phyloP scores from a whole-genome alignment of 2,797 vertebrate species.

The Melanotaenia maccullochi region DNA sequence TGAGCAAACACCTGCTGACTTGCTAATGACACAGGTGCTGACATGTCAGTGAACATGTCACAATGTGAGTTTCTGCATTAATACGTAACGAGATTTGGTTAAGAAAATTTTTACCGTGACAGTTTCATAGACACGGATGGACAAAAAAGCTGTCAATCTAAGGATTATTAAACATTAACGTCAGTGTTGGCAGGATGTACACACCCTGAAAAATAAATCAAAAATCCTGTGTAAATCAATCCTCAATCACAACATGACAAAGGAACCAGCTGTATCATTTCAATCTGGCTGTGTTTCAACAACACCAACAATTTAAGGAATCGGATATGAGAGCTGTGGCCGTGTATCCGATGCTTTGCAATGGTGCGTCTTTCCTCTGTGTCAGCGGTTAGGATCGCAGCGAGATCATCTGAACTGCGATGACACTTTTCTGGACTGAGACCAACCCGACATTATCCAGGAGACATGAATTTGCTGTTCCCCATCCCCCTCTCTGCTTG shows the following conservation, averaged over 20 bases:
- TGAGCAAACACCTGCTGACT: slow-evolving; percentile 75
- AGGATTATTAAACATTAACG: slow-evolving; percentile 33
- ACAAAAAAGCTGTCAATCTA: slow-evolving; percentile 30
- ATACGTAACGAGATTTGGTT: slow-evolving; percentile 19
- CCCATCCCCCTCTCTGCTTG: slow-evolving; percentile 17
- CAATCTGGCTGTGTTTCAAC: slow-evolving; percentile 70
- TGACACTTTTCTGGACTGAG: slow-evolving; percentile 69
- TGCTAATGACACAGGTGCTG: slow-evolving; percentile 69
- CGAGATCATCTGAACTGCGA: slow-evolving; percentile 71
- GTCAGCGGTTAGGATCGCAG: slow-evolving; percentile 76
- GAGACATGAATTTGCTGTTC: slow-evolving; percentile 52
- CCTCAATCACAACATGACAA: slow-evolving; percentile 58
- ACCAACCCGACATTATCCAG: slow-evolving; percentile 65
- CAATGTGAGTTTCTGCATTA: slow-evolving; percentile 50
- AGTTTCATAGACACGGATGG: slow-evolving; percentile 45
- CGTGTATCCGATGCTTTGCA: slow-evolving; percentile 74
- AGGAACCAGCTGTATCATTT: slow-evolving; percentile 56
- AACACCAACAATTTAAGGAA: slow-evolving; percentile 73
- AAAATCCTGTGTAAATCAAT: slow-evolving; percentile 52
- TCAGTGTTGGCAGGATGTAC: slow-evolving; percentile 40
- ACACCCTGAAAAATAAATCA: slow-evolving; percentile 46
- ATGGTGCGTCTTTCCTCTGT: slow-evolving; percentile 72
- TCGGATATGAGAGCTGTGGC: slow-evolving; percentile 70
- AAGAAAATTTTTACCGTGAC: slow-evolving; percentile 25
- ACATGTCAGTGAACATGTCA: slow-evolving; percentile 41